Conservation (phyloP, 2,888 invertebrate species). For the Onchidella celtica region DNA sequence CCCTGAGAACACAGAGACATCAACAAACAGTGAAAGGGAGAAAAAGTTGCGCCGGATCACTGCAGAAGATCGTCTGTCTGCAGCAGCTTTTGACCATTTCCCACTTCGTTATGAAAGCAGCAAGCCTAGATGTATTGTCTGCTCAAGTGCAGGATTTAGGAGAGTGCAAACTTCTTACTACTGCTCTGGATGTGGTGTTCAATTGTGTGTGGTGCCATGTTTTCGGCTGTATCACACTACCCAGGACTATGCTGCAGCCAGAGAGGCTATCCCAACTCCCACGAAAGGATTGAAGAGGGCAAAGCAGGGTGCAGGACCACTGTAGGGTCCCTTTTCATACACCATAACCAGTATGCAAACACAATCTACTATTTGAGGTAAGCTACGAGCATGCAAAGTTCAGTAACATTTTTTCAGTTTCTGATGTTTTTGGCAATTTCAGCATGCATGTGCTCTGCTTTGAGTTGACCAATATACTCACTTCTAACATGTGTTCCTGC, state of each 20-base stretch:
- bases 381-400: neutral
- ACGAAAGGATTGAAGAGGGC: neutral
- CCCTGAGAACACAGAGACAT: neutral
- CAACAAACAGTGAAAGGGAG: neutral
- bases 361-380: no score
- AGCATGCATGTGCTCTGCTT: neutral
- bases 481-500: neutral
- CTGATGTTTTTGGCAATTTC: neutral
- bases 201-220: neutral
- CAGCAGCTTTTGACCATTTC: neutral
- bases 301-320: neutral
- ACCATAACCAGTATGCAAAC: no score
- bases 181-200: neutral
- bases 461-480: neutral
- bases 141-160: neutral
- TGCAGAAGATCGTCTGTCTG: neutral
- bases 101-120: neutral
- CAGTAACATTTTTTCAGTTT: neutral
- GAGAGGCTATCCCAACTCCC: neutral
- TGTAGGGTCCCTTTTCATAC: no score
- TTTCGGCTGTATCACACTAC: neutral
- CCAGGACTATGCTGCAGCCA: neutral
- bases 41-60: neutral
- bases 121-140: conserved; percentile 14
- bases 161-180: conserved; percentile 1